These are phyloP conservation scores for Ispidina lecontei DNA, from an alignment of 2,797 vertebrate genomes.

Conservation along the genomic window DNA sequence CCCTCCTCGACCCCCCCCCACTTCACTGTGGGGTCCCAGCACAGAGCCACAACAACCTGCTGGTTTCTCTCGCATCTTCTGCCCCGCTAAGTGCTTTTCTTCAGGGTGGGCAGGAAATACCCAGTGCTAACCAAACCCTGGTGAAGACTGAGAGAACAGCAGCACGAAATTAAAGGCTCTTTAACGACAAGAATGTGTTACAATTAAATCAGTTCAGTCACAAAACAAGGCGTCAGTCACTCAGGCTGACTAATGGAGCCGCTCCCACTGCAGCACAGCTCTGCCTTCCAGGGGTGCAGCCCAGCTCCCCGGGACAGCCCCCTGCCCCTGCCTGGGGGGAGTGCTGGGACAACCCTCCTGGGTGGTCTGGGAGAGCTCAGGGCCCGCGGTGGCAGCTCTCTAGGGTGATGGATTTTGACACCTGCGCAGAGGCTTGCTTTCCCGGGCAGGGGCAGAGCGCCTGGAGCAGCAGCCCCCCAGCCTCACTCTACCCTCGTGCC, in stretches of 20 bases:
- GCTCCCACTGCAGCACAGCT: background rate
- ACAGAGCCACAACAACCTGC: rapidly evolving
- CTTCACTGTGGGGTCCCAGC: background rate
- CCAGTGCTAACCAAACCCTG: background rate
- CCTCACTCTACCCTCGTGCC: rapidly evolving
- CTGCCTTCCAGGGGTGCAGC: background rate
- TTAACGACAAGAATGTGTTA: background rate
- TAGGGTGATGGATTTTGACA: rapidly evolving
- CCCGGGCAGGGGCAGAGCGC: rapidly evolving
- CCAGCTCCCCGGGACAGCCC: background rate
- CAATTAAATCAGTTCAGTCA: background rate
- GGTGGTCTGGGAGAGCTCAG: rapidly evolving
- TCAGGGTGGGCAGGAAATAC: background rate
- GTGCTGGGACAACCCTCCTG: rapidly evolving
- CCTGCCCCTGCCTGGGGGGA: background rate
- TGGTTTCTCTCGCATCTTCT: background rate
- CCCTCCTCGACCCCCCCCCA: rapidly evolving
- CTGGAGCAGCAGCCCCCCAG: background rate
- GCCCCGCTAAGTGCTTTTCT: background rate
- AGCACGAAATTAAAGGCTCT: background rate
- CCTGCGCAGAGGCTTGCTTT: background rate
- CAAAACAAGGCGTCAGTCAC: background rate
- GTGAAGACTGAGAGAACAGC: background rate
- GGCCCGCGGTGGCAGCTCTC: background rate
- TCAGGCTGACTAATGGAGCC: background rate